Evolutionary conservation across 1,140 invertebrate genomes (phyloP), one percentile per base, ranked within the genome.

Genomic region (Ptiloglossa arizonensis): DNA sequence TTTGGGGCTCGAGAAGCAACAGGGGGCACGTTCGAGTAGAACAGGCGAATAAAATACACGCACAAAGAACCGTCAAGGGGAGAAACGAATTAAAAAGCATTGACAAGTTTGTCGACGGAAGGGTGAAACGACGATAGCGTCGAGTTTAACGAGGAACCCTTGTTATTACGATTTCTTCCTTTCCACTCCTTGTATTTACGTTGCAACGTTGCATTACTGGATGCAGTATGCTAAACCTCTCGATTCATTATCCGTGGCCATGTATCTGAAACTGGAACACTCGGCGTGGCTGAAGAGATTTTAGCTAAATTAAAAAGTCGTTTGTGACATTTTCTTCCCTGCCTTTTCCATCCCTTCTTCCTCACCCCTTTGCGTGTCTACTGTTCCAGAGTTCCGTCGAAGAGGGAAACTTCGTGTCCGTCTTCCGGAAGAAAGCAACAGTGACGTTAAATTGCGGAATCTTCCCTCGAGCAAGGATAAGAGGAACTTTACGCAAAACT

Each of bases 281-380:
- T 46, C n/a, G 48, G 27, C 59, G 68, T 22, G n/a, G 54, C 72
- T 63, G 44, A 63, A 62, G 73, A 79, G 79, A 82, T 84, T 84
- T 84, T 84, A 84, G 70, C 70, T 79, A 82, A 84, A 84, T 84
- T 81, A 84, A 84, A 84, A 84, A 82, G 74, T 56, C 54, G 57
- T 84, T 79, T 70, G 8, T 35, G 32, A 59, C 56, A 19, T 44
- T 59, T 54, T 4, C 15, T 46, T 44, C 24, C 57, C 44, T 81
- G n/a, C n/a, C n/a, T 22, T 38, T 54, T 59, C 5, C 41, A 19
- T 5, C 27, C 38, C n/a, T 38, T 22, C 11, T 48, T 63, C 24
- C 22, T 27, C 35, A 76, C 64, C 59, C 57, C 63, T 64, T 70
- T 48, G 38, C n/a, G 38, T 4, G 52, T 5, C 6, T 22, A 50